Base-by-base conservation (phyloP, 2,113 vertebrate species). In the Canis aureus region DNA sequence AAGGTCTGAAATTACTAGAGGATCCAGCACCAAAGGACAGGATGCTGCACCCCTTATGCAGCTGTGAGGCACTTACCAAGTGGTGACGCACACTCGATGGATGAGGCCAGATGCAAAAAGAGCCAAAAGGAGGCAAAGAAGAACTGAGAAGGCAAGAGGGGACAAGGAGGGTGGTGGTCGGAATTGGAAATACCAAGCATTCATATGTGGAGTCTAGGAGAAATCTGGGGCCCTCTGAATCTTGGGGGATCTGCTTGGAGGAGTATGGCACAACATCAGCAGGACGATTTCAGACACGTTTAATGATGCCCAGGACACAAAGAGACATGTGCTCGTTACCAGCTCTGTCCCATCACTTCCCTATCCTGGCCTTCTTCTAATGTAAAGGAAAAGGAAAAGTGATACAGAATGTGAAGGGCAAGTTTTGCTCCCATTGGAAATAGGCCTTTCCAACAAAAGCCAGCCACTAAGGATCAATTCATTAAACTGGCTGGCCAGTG, bases 71-170 rank as follows among this genome's bases (percentile, higher is more conserved):
- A 98, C 99, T 62, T 97, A 99, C 99, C 99, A 99, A 59, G 99
- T 99, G 55, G 99, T 99, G 91, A 99, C 99, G 22, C 99, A 99
- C 90, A 99, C 99, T 0, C 99, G 99, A 91, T 99, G 99, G 7
- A 99, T 99, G 98, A 99, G 98, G 69, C 99, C 99, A 0, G 99
- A 99, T 8, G 99, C 99, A 11, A 99, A 99, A 66, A 99, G 98
- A 5, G 99, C 99, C 96, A 99, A 97, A 80, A 98, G 98, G 94
- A 99, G 98, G 97, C 99, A 99, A 96, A 99, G 38, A 95, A 99
- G 98, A 98, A 99, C 99, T 99, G 98, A 0, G 27, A 95, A 97
- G 25, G n/a, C 85, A 86, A 86, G 91, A 74, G 73, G 51, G 35
- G 6, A 84, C 35, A 91, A 80, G 27, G 9, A 60, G 64, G 23